phyloP scores from a whole-genome alignment of 2,797 vertebrate species.

The Paguma larvata region DNA sequence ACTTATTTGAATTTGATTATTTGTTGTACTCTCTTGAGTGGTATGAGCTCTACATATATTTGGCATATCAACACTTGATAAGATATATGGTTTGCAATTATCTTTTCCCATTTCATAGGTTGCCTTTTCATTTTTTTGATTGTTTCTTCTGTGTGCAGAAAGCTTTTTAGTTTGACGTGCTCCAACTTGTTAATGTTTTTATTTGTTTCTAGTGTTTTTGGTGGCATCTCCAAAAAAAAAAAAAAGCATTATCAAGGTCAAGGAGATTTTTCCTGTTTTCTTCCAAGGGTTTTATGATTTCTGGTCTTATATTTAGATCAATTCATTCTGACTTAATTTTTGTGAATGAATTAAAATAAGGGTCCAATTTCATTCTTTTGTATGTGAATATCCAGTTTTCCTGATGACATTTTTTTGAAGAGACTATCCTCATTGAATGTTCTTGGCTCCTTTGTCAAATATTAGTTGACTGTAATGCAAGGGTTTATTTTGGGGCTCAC shows the following conservation, averaged over 20 bases:
- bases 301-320: not conserved
- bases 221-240: not conserved
- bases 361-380: not conserved
- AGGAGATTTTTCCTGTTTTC: not conserved
- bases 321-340: not conserved
- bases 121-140: not conserved
- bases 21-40: not conserved
- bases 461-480: not conserved
- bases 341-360: not conserved
- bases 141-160: not conserved
- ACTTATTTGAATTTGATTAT: not conserved
- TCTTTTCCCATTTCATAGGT: not conserved
- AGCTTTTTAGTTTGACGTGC: not conserved
- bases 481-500: not conserved
- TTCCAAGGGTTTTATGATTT: not conserved
- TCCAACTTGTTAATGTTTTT: not conserved
- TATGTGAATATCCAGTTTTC: not conserved
- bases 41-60: not conserved
- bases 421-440: not conserved
- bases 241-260: not conserved
- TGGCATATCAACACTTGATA: not conserved
- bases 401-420: not conserved
- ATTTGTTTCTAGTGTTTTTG: not conserved
- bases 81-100: not conserved
- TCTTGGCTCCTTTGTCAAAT: not conserved